Percentiles rank a stretch among this genome's conserved stretches.
Evolutionary conservation across 23 tunicate genomes (phyloP).

Genomic region (Oikopleura dioica): DNA sequence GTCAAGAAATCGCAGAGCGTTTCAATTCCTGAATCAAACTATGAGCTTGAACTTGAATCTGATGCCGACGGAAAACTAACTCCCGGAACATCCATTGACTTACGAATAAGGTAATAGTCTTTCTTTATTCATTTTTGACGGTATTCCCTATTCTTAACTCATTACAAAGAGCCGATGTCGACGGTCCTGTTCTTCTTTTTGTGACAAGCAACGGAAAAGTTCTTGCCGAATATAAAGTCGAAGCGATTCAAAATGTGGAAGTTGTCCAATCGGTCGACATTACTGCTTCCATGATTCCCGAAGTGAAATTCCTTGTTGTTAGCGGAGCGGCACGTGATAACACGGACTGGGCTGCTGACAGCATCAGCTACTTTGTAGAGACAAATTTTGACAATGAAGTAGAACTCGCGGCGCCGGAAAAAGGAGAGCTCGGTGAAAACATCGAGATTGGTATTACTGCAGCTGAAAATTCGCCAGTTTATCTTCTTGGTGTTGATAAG

Average conservation of each 20-base stretch:
- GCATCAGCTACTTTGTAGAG: background rate
- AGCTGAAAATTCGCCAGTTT: background rate
- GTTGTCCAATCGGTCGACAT: background rate
- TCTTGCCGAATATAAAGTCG: no score
- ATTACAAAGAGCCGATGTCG: no score
- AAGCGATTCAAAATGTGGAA: background rate
- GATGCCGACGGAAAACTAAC: background rate
- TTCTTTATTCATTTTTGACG: no score
- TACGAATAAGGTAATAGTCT: no score
- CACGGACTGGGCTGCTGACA: background rate
- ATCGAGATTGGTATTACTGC: background rate
- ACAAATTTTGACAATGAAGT: conserved; percentile 5
- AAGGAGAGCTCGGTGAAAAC: background rate
- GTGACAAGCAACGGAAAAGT: no score
- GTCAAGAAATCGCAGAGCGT: no score
- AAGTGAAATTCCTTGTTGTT: background rate
- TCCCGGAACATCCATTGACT: background rate
- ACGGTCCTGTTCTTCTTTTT: no score
- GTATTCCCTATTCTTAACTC: no score
- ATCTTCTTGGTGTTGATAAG: background rate
- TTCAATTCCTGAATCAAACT: background rate
- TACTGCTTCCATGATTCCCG: background rate
- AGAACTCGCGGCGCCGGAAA: background rate
- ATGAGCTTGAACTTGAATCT: background rate
- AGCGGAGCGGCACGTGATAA: background rate